Percentiles rank a stretch among this genome's conserved stretches.
phyloP scores from a whole-genome alignment of 2,113 vertebrate species.

The Gopherus flavomarginatus region DNA sequence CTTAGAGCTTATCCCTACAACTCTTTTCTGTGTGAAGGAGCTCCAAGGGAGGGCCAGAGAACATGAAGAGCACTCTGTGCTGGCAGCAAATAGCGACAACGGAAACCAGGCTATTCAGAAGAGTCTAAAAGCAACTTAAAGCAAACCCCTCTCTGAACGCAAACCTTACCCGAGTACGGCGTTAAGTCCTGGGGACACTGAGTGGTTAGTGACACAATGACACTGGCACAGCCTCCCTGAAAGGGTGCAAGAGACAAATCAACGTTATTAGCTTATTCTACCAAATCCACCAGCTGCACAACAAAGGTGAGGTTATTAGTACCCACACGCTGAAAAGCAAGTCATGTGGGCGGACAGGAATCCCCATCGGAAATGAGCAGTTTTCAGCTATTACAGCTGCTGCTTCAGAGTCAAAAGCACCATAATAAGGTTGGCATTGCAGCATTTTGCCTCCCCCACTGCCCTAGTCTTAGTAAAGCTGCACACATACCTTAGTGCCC shows the following conservation, averaged over 20 bases:
- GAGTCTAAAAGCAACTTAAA: background rate
- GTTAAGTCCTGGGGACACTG: conserved; percentile 97
- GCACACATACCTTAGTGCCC: conserved; percentile 91
- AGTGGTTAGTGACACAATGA: conserved; percentile 94
- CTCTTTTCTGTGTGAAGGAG: background rate
- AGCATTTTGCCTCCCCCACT: background rate
- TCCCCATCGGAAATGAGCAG: background rate
- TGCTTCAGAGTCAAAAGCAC: background rate
- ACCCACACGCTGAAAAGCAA: background rate
- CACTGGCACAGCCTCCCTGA: conserved; percentile 96
- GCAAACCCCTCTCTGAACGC: background rate
- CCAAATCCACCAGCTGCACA: background rate
- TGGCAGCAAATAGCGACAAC: background rate
- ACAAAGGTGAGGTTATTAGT: background rate
- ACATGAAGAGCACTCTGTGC: accelerated
- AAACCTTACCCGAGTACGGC: conserved; percentile 90
- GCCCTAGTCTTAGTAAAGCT: background rate
- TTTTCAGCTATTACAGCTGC: background rate
- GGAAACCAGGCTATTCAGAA: background rate
- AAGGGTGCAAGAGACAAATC: conserved; percentile 39
- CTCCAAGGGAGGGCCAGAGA: background rate
- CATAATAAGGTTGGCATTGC: accelerated
- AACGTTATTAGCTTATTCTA: background rate
- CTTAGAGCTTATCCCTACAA: background rate
- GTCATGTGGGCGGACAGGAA: background rate